Evolutionary conservation across 2,888 invertebrate species (phyloP), one percentile per base, ranked within the genome.

Genomic region (Dryocosmus kuriphilus): DNA sequence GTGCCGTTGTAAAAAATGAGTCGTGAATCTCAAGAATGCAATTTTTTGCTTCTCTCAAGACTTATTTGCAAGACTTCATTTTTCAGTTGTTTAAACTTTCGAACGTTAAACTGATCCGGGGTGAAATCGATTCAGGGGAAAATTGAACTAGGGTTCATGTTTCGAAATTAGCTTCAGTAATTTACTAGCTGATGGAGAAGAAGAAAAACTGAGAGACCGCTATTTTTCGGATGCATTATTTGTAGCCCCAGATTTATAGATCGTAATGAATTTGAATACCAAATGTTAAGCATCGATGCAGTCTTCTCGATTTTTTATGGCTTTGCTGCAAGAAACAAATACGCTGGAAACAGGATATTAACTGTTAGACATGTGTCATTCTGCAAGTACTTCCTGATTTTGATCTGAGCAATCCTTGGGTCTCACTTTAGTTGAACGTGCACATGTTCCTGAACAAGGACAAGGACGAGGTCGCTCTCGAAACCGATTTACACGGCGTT

Each of bases 401-500:
- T 71, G 71, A 71, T 71, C 71, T 71, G 51, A 71, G 51, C 71
- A 71, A 30, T 67, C 41, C 46, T 46, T 19, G 67, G 32, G 9
- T 32, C 71, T 71, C 51, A 71, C 19, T 71, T 71, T 71, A 32
- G 71, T 51, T 71, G 30, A 71, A 55, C n/a, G 71, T 71, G 71
- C 71, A 71, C 71, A 71, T 71, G 71, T 71, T 51, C 71, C 46
- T 71, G 62, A 46, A 60, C 71, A 77, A 77, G 77, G 77, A 62
- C 74, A 79, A 75, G 74, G 79, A 81, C 78, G 78, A 76, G 80
- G 77, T 80, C 84, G 84, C 82, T 84, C 85, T 85, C 78, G 81
- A 88, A 87, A 85, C 83, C 89, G 88, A 88, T 88, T 88, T 85
- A 85, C 87, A 85, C 83, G 88, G 88, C 88, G 86, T 89, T 89